Evolutionary conservation across 2,797 vertebrate genomes (phyloP).

Genomic region (Hyperoplus lanceolatus): DNA sequence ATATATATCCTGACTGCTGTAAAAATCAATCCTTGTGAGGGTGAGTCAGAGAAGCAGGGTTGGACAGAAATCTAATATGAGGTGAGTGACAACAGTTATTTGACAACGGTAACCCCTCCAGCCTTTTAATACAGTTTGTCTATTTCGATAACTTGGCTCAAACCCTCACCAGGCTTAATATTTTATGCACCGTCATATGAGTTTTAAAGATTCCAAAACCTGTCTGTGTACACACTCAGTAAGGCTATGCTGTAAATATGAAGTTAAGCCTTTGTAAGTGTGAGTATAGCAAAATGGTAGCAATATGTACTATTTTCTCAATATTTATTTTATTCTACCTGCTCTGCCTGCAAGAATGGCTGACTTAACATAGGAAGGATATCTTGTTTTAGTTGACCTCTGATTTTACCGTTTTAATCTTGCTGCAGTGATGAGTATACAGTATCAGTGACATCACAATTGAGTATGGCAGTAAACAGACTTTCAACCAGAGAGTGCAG

Average conservation of each 20-base stretch:
- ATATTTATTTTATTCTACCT: background rate
- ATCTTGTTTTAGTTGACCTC: background rate
- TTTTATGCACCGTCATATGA: background rate
- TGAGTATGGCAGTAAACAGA: background rate
- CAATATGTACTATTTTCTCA: background rate
- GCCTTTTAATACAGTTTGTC: background rate
- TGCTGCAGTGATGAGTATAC: background rate
- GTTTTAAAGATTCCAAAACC: too few relatives aligned
- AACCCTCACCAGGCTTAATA: background rate
- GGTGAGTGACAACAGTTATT: background rate
- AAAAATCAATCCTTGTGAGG: background rate
- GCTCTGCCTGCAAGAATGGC: background rate
- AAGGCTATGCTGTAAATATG: background rate
- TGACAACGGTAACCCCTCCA: background rate
- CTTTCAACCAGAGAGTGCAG: too few relatives aligned
- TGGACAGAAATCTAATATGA: background rate
- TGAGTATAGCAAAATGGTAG: background rate
- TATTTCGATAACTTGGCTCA: background rate
- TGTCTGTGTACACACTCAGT: slow-evolving; percentile 1
- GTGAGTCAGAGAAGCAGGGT: slow-evolving; percentile 5
- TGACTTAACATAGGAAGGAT: background rate
- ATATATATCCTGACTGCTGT: background rate
- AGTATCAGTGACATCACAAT: background rate
- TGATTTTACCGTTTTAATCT: background rate
- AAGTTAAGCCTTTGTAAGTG: background rate